phyloP scores from a whole-genome alignment of 35 echinoderm and acorn worm genomes.

The Heliocidaris erythrogramma region DNA sequence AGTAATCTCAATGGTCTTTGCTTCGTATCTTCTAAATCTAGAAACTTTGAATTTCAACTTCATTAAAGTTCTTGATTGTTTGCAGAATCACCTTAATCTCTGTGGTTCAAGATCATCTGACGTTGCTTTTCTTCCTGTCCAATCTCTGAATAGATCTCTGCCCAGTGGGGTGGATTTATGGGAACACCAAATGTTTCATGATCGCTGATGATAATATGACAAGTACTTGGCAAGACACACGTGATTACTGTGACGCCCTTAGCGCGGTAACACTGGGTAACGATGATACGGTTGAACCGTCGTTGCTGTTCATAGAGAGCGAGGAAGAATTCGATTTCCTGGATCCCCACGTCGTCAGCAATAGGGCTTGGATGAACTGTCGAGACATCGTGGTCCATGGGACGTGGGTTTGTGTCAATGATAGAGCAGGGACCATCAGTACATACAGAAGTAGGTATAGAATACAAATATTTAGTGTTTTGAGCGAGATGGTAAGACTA shows the following conservation, averaged over 20 bases:
- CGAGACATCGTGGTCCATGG: background rate
- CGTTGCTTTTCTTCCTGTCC: too few relatives aligned
- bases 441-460: background rate
- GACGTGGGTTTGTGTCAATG: background rate
- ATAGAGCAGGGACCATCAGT: background rate
- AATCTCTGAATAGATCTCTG: too few relatives aligned
- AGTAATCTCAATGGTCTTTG: too few relatives aligned
- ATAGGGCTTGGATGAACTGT: background rate
- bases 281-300: background rate
- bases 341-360: background rate
- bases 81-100: too few relatives aligned
- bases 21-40: too few relatives aligned
- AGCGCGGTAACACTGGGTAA: background rate
- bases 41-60: too few relatives aligned
- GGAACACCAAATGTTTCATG: background rate
- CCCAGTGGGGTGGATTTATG: background rate
- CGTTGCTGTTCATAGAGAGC: background rate
- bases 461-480: too few relatives aligned
- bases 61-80: too few relatives aligned
- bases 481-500: too few relatives aligned
- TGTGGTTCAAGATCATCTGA: too few relatives aligned
- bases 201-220: background rate
- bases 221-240: background rate
- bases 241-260: background rate
- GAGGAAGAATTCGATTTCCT: background rate